Evolutionary conservation across 2,888 invertebrate genomes (phyloP).

Genomic region (Empis stercorea): DNA sequence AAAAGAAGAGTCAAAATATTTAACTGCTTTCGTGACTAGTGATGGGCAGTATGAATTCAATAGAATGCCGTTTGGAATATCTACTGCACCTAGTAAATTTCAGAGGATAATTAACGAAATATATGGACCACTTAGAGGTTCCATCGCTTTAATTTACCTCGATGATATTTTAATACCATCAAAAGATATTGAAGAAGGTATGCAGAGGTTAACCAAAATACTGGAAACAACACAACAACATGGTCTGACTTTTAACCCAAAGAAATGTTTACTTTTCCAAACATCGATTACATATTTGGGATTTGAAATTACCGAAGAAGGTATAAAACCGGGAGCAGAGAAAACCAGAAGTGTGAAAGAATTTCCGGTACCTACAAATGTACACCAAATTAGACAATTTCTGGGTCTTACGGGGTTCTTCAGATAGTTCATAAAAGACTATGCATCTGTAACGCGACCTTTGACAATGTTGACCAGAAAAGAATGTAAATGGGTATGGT

Average conservation of each 20-base stretch:
- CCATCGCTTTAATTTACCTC: conserved; percentile 12
- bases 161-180: conserved; percentile 19
- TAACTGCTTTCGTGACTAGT: not conserved
- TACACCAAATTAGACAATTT: conserved; percentile 18
- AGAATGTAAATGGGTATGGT: too few relatives aligned
- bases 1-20: conserved; percentile 17
- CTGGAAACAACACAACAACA: conserved; percentile 2
- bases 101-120: conserved; percentile 17
- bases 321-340: conserved; percentile 13
- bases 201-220: not conserved
- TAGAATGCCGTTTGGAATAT: conserved; percentile 23
- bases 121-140: conserved; percentile 1
- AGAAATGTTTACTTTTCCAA: conserved; percentile 14
- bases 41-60: conserved; percentile 20
- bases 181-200: conserved; percentile 10
- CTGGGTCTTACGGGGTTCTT: conserved; percentile 20
- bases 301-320: conserved; percentile 15
- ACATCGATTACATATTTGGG: conserved; percentile 17
- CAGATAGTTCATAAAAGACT: conserved; percentile 16
- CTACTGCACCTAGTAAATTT: conserved; percentile 22
- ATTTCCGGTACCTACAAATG: conserved; percentile 13
- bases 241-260: conserved; percentile 6
- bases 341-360: conserved; percentile 17
- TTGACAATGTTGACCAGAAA: too few relatives aligned
- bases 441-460: too few relatives aligned